Evolutionary conservation across 2,113 vertebrate species (phyloP).

Genomic region (Taxidea taxus): DNA sequence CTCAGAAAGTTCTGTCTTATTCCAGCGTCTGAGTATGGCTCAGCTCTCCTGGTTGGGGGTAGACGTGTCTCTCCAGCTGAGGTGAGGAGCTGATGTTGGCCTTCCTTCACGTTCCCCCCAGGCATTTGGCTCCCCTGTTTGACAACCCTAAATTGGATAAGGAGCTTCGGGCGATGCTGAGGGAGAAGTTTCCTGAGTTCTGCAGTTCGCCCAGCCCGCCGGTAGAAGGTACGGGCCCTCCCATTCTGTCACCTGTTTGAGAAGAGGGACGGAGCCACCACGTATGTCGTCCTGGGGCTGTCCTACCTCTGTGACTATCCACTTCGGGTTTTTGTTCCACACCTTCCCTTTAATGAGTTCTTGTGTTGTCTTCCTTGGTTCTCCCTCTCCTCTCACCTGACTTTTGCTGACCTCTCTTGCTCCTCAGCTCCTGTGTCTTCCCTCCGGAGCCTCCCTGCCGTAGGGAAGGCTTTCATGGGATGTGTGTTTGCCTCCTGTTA

Average conservation of each 20-base stretch:
- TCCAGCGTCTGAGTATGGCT: not conserved
- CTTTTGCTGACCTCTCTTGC: not conserved
- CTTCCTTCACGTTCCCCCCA: slow-evolving; percentile 59
- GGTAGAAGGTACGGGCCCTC: slow-evolving; percentile 87
- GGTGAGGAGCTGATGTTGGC: not conserved
- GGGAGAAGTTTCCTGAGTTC: slow-evolving; percentile 98
- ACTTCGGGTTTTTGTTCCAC: not conserved
- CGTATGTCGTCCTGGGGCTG: not conserved
- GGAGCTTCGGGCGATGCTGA: slow-evolving; percentile 95
- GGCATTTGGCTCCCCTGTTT: slow-evolving; percentile 94
- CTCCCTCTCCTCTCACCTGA: not conserved
- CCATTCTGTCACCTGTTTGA: not conserved
- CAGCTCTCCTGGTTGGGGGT: too few relatives aligned
- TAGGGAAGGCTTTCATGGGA: not conserved
- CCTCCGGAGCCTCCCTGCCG: not conserved
- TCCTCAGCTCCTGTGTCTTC: not conserved
- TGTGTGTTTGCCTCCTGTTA: not conserved
- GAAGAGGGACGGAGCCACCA: not conserved
- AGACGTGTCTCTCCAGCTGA: not conserved
- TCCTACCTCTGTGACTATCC: not conserved
- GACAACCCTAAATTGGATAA: slow-evolving; percentile 98
- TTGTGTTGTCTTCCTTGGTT: not conserved
- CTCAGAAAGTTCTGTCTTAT: not conserved
- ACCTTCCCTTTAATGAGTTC: not conserved
- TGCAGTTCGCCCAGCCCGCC: slow-evolving; percentile 95